These are phyloP conservation scores for Forbesichthys agassizii DNA, from an alignment of 2,113 vertebrate genomes.

Conservation along the genomic window DNA sequence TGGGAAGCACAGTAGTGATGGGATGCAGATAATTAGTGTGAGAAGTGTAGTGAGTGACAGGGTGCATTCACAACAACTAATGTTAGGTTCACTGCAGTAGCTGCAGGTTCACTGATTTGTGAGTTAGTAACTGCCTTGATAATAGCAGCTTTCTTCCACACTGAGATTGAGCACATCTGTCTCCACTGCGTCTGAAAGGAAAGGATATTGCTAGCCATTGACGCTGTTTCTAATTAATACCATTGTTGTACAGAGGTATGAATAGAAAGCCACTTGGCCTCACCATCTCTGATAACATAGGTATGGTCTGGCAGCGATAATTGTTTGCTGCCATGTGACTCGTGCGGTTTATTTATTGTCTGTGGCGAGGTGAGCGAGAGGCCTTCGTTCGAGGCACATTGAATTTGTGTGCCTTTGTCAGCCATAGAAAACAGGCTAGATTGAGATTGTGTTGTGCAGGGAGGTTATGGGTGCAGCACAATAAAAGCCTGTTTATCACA, in stretches of 20 bases:
- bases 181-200: constrained; percentile 16
- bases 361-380: constrained; percentile 46
- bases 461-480: constrained; percentile 61
- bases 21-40: no score
- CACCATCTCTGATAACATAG: constrained; percentile 54
- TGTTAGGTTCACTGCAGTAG: no score
- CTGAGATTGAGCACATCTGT: constrained; percentile 34
- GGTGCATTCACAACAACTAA: no score
- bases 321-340: constrained; percentile 54
- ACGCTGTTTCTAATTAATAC: constrained; percentile 58
- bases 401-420: constrained; percentile 70
- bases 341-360: constrained; percentile 58
- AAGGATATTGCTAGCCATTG: constrained; percentile 31
- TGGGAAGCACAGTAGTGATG: no score
- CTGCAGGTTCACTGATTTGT: no score
- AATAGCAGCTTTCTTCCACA: neutral
- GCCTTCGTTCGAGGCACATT: constrained; percentile 52
- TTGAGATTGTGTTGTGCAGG: constrained; percentile 69
- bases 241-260: constrained; percentile 50
- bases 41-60: no score
- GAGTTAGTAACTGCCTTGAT: no score
- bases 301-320: constrained; percentile 49
- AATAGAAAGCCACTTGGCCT: constrained; percentile 59
- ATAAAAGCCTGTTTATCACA: constrained; percentile 65
- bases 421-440: constrained; percentile 62